Evolutionary conservation across 1,140 invertebrate species (phyloP), one percentile per base, ranked within the genome.

Genomic region (Neotoxoptera formosana): DNA sequence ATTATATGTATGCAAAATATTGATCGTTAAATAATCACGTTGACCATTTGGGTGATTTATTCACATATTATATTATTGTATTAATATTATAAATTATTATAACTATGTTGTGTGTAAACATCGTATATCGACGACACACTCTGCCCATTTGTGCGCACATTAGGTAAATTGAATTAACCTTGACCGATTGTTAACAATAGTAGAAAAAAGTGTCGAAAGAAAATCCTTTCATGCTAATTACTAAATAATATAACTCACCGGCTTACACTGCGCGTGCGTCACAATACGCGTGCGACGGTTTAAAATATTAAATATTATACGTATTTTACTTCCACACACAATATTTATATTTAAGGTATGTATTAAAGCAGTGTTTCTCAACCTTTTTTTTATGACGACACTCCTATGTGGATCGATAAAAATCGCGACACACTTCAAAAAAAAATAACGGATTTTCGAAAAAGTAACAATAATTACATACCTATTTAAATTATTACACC

Each of bases 161-260:
- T 36, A 34, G 87, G 48, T 56, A 48, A 89, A 89, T 89, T 89
- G 8, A 89, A 53, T 89, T 53, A 36, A 53, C 87, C 87, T 89
- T 53, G 87, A 53, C 20, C 87, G 48, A 41, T 89, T 89, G 51
- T 51, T 51, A 56, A 51, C 47, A 53, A 84, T 11, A 53, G 20
- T 0, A 2, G 25, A n/a, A 34, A 48, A 34, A 34, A 34, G 51
- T 34, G 7, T 51, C 17, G 17, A 20, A 88, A 88, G 25, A 87
- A 87, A 87, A 41, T 41, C 36, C 34, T 47, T 47, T 86, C 45
- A 47, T 86, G 47, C 41, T 47, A 86, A 86, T 30, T 86, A 86
- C 23, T 47, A 86, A 86, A 86, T n/a, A 47, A 47, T 84, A 41
- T 84, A 51, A 36, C 41, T 41, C 41, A 41, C 41, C 4, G 4